Base-by-base conservation (phyloP, 2,113 vertebrate species). In the Dicentrarchus labrax region DNA sequence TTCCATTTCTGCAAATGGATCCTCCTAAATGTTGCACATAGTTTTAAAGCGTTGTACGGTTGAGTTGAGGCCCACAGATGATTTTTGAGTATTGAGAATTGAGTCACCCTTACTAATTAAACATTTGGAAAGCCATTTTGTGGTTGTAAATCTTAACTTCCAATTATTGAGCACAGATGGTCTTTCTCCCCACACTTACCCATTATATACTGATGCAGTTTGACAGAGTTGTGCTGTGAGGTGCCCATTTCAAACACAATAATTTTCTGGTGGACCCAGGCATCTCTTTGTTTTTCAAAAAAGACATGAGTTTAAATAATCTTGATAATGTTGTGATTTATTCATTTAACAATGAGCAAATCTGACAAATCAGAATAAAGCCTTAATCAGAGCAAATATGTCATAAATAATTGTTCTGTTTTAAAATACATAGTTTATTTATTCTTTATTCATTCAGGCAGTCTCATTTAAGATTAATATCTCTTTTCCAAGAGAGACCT, bases 171-270 rank as follows among this genome's bases (percentile, higher is more conserved):
- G 24, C 41, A 72, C 76, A 84, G 54, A 67, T 62, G 71, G 60
- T 80, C 9, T 53, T 67, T 66, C 53, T 36, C 68, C 5, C 60
- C n/a, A 12, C 59, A 38, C 36, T 0, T 6, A 39, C 45, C 54
- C 0, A 0, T 47, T 64, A n/a, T 53, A 15, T 74, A 30, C 76
- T 24, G n/a, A 38, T 69, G 51, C 48, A 24, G 17, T 51, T 56
- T 73, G 48, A 82, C 74, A 69, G 24, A 21, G 8, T 64, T 22
- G 12, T 70, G 71, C 64, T 64, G n/a, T 36, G 24, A 50, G 47
- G 39, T 59, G 36, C 41, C 56, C 2, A 0, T 57, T 62, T 74
- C 43, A 30, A 24, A 4, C 39, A 4, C 48, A 9, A 0, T 11
- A 6, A n/a, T 74, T 48, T 6, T 21, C n/a, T 0, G 4, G 24